phyloP scores from a whole-genome alignment of 1,140 invertebrate genomes.

The Temnothorax nylanderi region DNA sequence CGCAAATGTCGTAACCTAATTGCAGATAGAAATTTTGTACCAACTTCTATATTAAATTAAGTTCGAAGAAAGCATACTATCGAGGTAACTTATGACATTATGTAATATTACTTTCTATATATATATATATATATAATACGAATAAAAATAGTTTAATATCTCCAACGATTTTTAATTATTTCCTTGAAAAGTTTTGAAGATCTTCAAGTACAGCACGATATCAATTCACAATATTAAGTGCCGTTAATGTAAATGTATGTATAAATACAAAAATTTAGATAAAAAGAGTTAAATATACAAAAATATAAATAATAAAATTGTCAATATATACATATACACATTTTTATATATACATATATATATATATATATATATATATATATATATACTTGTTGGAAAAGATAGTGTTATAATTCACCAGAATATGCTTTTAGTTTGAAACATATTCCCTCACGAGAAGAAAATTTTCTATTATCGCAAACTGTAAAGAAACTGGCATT shows the following conservation, averaged over 20 bases:
- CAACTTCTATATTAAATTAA: slow-evolving; percentile 18
- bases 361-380: not conserved
- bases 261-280: not conserved
- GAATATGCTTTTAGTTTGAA: not conserved
- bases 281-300: not conserved
- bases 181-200: not conserved
- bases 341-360: not conserved
- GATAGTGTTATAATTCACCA: not conserved
- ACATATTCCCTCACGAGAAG: not conserved
- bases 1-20: slow-evolving; percentile 25
- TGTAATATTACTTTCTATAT: slow-evolving; percentile 6
- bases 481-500: slow-evolving; percentile 10
- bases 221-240: not conserved
- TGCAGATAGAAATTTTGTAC: slow-evolving; percentile 29
- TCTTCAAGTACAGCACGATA: not conserved
- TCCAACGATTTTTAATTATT: not conserved
- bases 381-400: not conserved
- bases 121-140: not conserved
- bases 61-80: not conserved
- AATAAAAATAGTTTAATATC: not conserved
- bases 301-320: no score
- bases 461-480: slow-evolving; percentile 43
- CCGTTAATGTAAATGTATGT: not conserved
- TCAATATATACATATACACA: no score
- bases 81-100: not conserved